A percentile compares a stretch with the other conserved stretches of the same genome.
phyloP scores from a whole-genome alignment of 1,140 invertebrate species.

The Chrysomallon squamiferum region DNA sequence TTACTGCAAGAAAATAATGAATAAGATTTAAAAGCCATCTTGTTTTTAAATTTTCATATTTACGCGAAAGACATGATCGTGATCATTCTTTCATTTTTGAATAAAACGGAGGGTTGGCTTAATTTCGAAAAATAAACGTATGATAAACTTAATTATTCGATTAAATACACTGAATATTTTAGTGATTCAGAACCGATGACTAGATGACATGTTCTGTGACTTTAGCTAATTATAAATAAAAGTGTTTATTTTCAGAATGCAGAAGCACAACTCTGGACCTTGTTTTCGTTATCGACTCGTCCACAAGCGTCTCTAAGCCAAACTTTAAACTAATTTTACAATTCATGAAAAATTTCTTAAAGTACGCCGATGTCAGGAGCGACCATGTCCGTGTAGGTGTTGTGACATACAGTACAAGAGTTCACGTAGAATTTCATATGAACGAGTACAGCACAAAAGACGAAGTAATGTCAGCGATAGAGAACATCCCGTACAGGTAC shows the following conservation, averaged over 20 bases:
- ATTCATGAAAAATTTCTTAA: slow-evolving; percentile 34
- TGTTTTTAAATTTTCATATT: too few relatives aligned
- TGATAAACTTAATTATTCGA: too few relatives aligned
- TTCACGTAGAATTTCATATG: slow-evolving; percentile 33
- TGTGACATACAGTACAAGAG: slow-evolving; percentile 31
- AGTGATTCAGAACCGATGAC: too few relatives aligned
- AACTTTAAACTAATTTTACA: slow-evolving; percentile 36
- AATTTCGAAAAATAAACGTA: too few relatives aligned
- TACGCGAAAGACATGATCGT: too few relatives aligned
- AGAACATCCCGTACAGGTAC: slow-evolving; percentile 26
- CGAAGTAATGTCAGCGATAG: slow-evolving; percentile 21
- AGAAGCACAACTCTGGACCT: slow-evolving; percentile 13
- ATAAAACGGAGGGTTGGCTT: too few relatives aligned
- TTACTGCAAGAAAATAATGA: too few relatives aligned
- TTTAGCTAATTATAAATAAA: too few relatives aligned
- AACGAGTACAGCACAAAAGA: slow-evolving; percentile 21
- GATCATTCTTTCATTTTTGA: too few relatives aligned
- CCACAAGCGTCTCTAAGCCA: slow-evolving; percentile 35
- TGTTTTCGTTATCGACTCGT: slow-evolving; percentile 41
- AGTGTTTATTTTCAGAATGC: slow-evolving; percentile 14
- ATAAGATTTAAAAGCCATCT: too few relatives aligned
- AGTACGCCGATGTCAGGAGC: slow-evolving; percentile 20
- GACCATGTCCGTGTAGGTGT: slow-evolving; percentile 32
- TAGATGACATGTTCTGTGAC: too few relatives aligned
- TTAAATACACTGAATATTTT: too few relatives aligned